These are phyloP conservation scores for Pseudochirops cupreus DNA, from an alignment of 2,797 vertebrate genomes.

Conservation along the genomic window DNA sequence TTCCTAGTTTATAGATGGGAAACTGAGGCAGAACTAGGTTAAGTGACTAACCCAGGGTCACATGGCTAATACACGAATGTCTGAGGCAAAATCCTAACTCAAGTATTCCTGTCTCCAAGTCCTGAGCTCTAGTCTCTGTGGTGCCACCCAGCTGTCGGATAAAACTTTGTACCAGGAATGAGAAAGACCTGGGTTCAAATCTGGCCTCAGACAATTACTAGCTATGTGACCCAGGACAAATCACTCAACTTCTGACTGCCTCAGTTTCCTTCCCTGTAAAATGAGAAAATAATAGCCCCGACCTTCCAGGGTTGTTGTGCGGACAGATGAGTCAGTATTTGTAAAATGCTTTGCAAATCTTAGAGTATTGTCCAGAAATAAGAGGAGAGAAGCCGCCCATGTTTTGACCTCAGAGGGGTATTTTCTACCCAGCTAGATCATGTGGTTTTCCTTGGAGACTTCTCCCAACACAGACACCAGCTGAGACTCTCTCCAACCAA, in stretches of 20 bases:
- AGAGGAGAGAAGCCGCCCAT: not conserved
- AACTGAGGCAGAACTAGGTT: not conserved
- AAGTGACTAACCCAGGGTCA: not conserved
- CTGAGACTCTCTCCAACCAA: not conserved
- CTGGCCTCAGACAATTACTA: not conserved
- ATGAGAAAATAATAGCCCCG: not conserved
- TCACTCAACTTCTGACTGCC: not conserved
- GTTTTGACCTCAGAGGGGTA: not conserved
- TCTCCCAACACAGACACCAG: not conserved
- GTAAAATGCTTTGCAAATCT: not conserved
- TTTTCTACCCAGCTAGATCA: not conserved
- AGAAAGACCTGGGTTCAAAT: not conserved
- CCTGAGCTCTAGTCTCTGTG: not conserved
- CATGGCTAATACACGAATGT: not conserved
- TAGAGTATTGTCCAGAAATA: not conserved
- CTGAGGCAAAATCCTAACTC: not conserved
- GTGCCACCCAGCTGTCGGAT: not conserved
- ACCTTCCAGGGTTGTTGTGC: not conserved
- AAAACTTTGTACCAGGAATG: not conserved
- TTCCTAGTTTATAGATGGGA: not conserved
- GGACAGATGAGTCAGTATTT: not conserved
- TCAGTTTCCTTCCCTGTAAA: not conserved
- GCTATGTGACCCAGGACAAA: not conserved
- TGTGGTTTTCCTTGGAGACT: not conserved
- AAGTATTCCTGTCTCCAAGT: not conserved